Percentiles rank a stretch among this genome's conserved stretches.
phyloP scores from a whole-genome alignment of 2,797 vertebrate genomes.

The Leptatherina wallacei region DNA sequence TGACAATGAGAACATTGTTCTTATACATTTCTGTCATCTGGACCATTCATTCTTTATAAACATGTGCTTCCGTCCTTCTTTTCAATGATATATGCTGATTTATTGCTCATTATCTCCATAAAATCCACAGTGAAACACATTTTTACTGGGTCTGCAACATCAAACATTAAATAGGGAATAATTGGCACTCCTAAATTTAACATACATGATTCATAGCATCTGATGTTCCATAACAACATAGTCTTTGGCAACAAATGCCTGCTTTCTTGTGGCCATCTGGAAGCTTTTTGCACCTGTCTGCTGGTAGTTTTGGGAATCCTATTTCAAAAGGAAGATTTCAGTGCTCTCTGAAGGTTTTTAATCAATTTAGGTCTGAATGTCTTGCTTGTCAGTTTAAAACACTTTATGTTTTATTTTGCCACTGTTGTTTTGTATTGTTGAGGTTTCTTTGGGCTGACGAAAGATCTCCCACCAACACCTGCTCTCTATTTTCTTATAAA shows the following conservation, averaged over 20 bases:
- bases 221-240: too few species aligned
- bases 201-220: too few species aligned
- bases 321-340: not conserved
- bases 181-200: too few species aligned
- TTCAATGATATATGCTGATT: not conserved
- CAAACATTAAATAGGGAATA: too few species aligned
- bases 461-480: too few species aligned
- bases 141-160: too few species aligned
- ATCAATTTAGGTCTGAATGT: not conserved
- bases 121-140: too few species aligned
- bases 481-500: not conserved
- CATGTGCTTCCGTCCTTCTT: not conserved
- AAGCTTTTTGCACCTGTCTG: not conserved
- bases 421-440: too few species aligned
- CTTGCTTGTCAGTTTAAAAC: not conserved
- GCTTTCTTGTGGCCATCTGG: too few species aligned
- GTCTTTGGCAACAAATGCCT: too few species aligned
- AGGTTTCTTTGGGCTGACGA: too few species aligned
- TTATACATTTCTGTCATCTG: not conserved
- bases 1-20: not conserved
- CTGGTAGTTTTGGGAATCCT: not conserved
- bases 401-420: not conserved
- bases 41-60: not conserved
- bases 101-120: not conserved
- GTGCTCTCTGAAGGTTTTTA: not conserved